Conservation (phyloP, 2,888 invertebrate species). For the Drosophila melanocephala region DNA sequence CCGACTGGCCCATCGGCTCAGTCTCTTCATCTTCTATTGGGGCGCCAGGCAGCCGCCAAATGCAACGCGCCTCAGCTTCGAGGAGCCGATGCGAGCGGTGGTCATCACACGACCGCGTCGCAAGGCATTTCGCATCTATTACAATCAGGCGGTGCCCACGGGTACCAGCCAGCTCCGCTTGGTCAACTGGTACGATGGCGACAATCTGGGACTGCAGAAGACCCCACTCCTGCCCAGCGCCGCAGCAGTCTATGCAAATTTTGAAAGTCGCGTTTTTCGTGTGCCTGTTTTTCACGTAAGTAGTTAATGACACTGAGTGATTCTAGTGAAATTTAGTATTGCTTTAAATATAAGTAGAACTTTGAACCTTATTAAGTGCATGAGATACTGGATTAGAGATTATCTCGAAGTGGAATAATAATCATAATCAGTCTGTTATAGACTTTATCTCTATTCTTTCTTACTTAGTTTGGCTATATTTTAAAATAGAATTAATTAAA, state of each 20-base stretch:
- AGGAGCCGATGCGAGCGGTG: slow-evolving; percentile 87
- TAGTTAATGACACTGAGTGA: not conserved
- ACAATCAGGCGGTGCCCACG: slow-evolving; percentile 89
- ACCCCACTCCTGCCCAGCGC: slow-evolving; percentile 89
- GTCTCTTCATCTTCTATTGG: slow-evolving; percentile 90
- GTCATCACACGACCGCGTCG: slow-evolving; percentile 88
- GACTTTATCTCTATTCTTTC: not conserved
- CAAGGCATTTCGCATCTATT: slow-evolving; percentile 88
- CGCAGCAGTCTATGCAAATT: slow-evolving; percentile 88
- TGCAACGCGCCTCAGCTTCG: slow-evolving; percentile 74
- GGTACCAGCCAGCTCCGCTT: slow-evolving; percentile 87
- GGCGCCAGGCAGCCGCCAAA: slow-evolving; percentile 86
- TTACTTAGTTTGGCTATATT: not conserved
- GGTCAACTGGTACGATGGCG: slow-evolving; percentile 91
- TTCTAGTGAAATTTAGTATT: not conserved
- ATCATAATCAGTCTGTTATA: not conserved
- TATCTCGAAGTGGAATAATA: not conserved
- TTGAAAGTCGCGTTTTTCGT: slow-evolving; percentile 88
- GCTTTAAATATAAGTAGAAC: not conserved
- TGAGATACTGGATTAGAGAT: not conserved
- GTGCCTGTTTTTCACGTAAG: slow-evolving; percentile 91
- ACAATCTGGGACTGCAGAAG: slow-evolving; percentile 87
- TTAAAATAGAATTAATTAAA: not conserved
- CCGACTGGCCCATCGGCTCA: slow-evolving; percentile 81
- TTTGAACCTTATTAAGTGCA: not conserved